Evolutionary conservation across 2,797 vertebrate species (phyloP), one percentile per base, ranked within the genome.

Genomic region (Siniperca undulata): DNA sequence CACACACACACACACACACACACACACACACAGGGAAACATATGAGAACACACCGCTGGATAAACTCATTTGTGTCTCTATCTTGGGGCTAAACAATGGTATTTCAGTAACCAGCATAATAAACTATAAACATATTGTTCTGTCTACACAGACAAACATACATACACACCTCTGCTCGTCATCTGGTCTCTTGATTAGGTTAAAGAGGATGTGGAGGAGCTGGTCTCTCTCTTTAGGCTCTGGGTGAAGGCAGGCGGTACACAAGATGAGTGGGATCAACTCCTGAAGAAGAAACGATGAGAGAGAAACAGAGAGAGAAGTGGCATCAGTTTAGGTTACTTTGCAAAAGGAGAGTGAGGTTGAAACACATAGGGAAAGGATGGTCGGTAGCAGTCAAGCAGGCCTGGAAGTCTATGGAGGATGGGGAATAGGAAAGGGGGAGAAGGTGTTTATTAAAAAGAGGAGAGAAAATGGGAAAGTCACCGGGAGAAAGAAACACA

Each of bases 151-250:
- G 17, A 65, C 34, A 78, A 36, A 50, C 38, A 27, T 16, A 50
- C 38, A 27, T 17, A 72, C 91, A 58, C 83, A 99, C 98, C 98
- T 99, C 94, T 99, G 99, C 86, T 99, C 98, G 84, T 99, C 98
- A 75, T 99, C 98, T 17, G 98, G 98, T 87, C 98, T 97, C 94
- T 99, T 99, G 92, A 99, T 99, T 89, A 99, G 95, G 93, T 99
- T 99, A 93, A 99, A 99, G 83, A 99, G 97, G 92, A 99, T 99
- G 92, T 99, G 99, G 10, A 99, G 96, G 70, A 99, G 98, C 92
- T 99, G 98, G 92, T 99, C 99, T 95, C 99, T 96, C 85, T 99
- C 99, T 94, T 98, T 99, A 90, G 98, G 96, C 89, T 99, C 97
- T 70, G 99, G 99, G 94, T 99, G 99, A 84, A 99, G 97, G 93